Conservation (phyloP, 2,797 vertebrate genomes). For the Characodon lateralis region DNA sequence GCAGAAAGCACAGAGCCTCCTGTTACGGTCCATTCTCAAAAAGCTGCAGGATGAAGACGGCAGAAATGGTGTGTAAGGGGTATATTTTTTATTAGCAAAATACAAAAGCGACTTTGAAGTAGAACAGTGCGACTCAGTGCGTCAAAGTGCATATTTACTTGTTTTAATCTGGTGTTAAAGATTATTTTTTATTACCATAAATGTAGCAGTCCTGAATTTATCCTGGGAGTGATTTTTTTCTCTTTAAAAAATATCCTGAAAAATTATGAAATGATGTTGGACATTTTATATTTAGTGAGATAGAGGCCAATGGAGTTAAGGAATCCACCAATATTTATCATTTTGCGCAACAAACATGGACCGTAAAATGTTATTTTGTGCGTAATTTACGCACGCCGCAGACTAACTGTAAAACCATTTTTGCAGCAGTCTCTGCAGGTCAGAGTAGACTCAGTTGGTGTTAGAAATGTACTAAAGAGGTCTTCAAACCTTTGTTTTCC, state of each 20-base stretch:
- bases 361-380: neutral
- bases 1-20: slow-evolving; percentile 80
- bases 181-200: neutral
- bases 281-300: neutral
- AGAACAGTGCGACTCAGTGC: too few relatives aligned
- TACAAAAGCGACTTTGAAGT: neutral
- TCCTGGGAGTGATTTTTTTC: neutral
- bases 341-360: neutral
- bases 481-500: slow-evolving; percentile 10
- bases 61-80: slow-evolving; percentile 70
- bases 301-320: neutral
- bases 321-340: neutral
- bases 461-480: slow-evolving; percentile 1
- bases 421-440: neutral
- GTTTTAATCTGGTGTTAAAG: neutral
- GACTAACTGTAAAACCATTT: neutral
- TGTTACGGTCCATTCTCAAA: slow-evolving; percentile 82
- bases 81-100: neutral
- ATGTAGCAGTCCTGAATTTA: neutral
- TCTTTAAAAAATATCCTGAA: neutral
- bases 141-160: neutral
- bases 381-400: slow-evolving; percentile 51
- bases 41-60: slow-evolving; percentile 81
- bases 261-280: neutral
- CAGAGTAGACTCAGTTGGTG: neutral